Base-by-base conservation (phyloP, 2,888 invertebrate species). In the Eupithecia tripunctaria region DNA sequence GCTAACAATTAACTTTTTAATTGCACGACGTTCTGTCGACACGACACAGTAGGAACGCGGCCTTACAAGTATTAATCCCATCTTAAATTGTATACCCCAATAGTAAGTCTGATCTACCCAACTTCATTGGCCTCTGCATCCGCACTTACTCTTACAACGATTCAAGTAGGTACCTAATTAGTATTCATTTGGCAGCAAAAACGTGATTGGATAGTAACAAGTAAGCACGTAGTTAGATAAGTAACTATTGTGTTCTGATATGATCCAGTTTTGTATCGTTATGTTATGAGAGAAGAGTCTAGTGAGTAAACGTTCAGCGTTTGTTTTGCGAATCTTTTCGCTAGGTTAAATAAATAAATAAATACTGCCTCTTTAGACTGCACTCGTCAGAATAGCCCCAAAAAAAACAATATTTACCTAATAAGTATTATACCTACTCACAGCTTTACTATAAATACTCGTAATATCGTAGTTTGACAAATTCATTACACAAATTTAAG, bases 71-170 rank as follows among this genome's bases (percentile, higher is more conserved):
- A 47, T n/a, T 47, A n/a, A 47, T n/a, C n/a, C n/a, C 8, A 47
- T 47, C 47, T 7, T 43, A 43, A 18, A 43, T 6, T 43, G 15
- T 5, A 41, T 43, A 43, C 43, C 14, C 41, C 3, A 41, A 41
- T 15, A 43, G n/a, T 43, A 18, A 18, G n/a, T 43, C 18, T 43
- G 43, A 43, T 5, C 43, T 43, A n/a, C 18, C 7, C 7, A 43
- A n/a, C 47, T 47, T 47, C n/a, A 10, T 47, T 47, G 47, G 47
- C n/a, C n/a, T 47, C 47, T 47, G n/a, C 47, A 47, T 47, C 43
- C n/a, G 4, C n/a, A 47, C 47, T 32, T 29, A 29, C 29, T 29
- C 2, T 1, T n/a, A n/a, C 6, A 47, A 2, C 10, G 8, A 47
- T n/a, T 47, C 47, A 47, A 47, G 47, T 47, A n/a, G n/a, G n/a